Conservation (phyloP, 2,113 vertebrate genomes). For the Sisor rabdophorus region DNA sequence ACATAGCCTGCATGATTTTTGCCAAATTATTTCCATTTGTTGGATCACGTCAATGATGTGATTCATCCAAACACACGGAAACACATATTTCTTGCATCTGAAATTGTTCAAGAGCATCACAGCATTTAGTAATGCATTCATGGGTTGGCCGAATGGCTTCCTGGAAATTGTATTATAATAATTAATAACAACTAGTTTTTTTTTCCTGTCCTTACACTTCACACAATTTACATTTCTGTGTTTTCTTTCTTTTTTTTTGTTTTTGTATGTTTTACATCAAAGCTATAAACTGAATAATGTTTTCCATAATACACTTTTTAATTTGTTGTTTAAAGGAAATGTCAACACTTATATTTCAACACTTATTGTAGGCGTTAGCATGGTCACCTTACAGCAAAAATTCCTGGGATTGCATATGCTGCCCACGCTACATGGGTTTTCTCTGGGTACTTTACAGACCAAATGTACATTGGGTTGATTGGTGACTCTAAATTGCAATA, state of each 20-base stretch:
- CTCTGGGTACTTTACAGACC: no score
- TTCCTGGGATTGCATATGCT: no score
- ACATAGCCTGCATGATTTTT: neutral
- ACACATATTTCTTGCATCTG: neutral
- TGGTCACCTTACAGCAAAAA: no score
- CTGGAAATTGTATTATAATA: neutral
- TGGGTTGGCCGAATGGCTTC: neutral
- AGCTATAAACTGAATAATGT: neutral
- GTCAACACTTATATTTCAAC: neutral
- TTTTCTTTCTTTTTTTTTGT: neutral
- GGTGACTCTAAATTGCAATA: no score
- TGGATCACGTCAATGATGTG: neutral
- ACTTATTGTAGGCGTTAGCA: no score
- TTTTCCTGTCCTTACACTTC: no score
- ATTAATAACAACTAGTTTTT: neutral
- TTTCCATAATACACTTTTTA: neutral
- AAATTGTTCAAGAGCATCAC: neutral
- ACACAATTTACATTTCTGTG: no score
- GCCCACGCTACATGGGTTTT: no score
- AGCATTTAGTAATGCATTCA: neutral
- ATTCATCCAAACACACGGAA: neutral
- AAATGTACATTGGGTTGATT: no score
- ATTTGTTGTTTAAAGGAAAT: neutral
- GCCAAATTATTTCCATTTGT: slow-evolving; percentile 21
- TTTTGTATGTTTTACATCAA: neutral